phyloP scores from a whole-genome alignment of 2,888 invertebrate species.

The Urechis unicinctus region DNA sequence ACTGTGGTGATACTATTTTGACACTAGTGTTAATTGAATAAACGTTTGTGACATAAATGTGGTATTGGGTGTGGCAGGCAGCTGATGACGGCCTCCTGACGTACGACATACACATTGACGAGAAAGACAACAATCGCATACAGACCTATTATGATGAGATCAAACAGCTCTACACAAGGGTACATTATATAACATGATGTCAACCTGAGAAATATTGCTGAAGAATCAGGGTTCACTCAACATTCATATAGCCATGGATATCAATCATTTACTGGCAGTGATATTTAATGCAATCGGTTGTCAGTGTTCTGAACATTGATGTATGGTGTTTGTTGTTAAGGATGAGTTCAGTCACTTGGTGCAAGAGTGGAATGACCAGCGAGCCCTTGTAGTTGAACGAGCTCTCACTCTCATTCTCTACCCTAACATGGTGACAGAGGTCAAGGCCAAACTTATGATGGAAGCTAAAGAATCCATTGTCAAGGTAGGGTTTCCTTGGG shows the following conservation, averaged over 20 bases:
- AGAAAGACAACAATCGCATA: constrained; percentile 24
- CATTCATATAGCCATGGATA: no score
- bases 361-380: constrained; percentile 89
- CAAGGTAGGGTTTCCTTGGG: constrained; percentile 29
- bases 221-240: not conserved
- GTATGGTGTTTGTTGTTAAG: constrained; percentile 28
- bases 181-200: no score
- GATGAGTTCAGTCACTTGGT: constrained; percentile 76
- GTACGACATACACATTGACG: constrained; percentile 39
- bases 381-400: constrained; percentile 79
- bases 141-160: constrained; percentile 75
- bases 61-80: constrained; percentile 33
- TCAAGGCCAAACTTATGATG: constrained; percentile 69
- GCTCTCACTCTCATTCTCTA: constrained; percentile 82
- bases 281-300: no score
- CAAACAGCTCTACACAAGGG: constrained; percentile 75
- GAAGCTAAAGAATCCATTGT: constrained; percentile 67
- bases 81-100: constrained; percentile 49
- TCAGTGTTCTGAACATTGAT: no score
- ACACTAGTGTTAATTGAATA: no score
- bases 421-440: constrained; percentile 81
- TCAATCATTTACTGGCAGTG: no score
- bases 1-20: no score
- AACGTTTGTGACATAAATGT: no score
- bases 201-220: no score